Conservation (phyloP, 2,888 invertebrate species). For the Bedellia somnulentella region DNA sequence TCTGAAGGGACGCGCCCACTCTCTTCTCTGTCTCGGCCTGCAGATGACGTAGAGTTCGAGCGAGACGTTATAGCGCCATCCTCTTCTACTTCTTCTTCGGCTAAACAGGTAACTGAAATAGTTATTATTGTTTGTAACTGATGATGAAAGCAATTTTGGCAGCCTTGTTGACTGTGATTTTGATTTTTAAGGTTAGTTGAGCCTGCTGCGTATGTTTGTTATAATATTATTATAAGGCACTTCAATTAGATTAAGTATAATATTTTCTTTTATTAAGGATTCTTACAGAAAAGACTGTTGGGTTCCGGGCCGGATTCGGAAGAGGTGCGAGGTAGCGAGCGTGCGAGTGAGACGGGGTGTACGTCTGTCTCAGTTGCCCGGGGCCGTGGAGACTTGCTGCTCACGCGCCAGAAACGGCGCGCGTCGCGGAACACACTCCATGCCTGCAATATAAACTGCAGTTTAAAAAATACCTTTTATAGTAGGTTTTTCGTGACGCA, state of each 20-base stretch:
- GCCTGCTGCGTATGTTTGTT: too few species aligned
- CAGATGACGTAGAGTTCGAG: conserved; percentile 37
- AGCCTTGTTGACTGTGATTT: background rate
- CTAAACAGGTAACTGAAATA: conserved; percentile 61
- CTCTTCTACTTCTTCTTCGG: conserved; percentile 65
- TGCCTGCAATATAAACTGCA: conserved; percentile 64
- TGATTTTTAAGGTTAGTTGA: background rate
- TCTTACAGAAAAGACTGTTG: conserved; percentile 24
- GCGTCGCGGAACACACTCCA: conserved; percentile 76
- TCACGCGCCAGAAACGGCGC: conserved; percentile 73
- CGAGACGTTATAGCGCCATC: conserved; percentile 27
- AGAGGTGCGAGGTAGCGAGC: conserved; percentile 16
- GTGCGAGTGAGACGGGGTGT: conserved; percentile 33
- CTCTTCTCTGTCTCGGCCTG: conserved; percentile 16
- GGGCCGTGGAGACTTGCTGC: conserved; percentile 68
- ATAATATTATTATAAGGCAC: background rate
- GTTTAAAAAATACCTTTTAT: too few species aligned
- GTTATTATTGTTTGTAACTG: too few species aligned
- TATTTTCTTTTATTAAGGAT: background rate
- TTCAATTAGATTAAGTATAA: background rate
- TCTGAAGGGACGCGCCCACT: background rate
- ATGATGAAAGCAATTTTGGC: too few species aligned
- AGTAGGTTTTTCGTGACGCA: too few species aligned
- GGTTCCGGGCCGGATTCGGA: conserved; percentile 27
- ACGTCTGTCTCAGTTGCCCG: conserved; percentile 56